Base-by-base conservation (phyloP, 1,140 invertebrate species). In the Drosophila suzukii region DNA sequence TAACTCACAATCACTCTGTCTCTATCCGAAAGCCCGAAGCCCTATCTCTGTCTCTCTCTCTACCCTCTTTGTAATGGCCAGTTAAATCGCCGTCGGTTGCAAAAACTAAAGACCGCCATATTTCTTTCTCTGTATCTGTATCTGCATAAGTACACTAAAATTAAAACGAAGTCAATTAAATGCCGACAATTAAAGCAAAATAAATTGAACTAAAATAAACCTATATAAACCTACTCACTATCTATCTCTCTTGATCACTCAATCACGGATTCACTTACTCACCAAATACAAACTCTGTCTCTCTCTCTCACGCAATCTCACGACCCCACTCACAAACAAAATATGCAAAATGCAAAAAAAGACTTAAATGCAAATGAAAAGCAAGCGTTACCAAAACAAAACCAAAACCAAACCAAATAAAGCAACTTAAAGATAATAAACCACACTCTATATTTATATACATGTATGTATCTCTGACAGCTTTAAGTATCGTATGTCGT, bases 141-240 rank as follows among this genome's bases (percentile, higher is more conserved):
- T 20, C 15, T 77, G 50, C 61, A 76, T 82, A 76, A 78, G 70
- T 73, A 78, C 70, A 81, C 78, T 72, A 13, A 58, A 71, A 30
- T 32, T 41, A 71, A 71, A 71, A 41, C 36, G 27, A 57, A 58
- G 32, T 43, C 30, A 53, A 70, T 58, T 71, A 57, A 71, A 71
- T 49, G 46, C 51, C 65, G 41, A 58, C 24, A 71, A 58, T 44
- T 71, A 71, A 71, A 71, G 38, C 44, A 71, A 70, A 71, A 34
- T 13, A 15, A 71, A 71, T 71, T 71, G 65, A 71, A 71, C 20
- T 68, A 54, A 68, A 70, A 43, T 34, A 71, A 49, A 58, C 68
- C 65, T 36, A 57, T 43, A 71, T 58, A 71, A 71, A 67, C 27
- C 46, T 50, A 54, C 57, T 77, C 74, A 58, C 55, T 56, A 70